These are phyloP conservation scores for Hybognathus amarus DNA, from an alignment of 2,797 vertebrate species.

Conservation along the genomic window DNA sequence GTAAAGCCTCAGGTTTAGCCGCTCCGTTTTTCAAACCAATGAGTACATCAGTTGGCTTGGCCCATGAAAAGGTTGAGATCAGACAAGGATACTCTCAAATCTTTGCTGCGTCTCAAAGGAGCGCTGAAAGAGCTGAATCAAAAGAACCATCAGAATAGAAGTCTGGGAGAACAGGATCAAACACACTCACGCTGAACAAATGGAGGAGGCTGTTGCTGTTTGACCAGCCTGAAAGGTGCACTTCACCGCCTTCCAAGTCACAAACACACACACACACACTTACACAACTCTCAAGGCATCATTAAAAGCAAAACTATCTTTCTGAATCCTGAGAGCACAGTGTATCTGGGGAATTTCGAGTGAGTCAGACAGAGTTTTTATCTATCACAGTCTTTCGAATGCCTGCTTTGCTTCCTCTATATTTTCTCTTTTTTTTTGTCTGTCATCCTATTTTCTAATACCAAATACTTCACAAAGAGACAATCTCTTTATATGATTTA, in stretches of 20 bases:
- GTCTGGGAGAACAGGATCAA: conserved; percentile 56
- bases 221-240: conserved; percentile 56
- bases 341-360: conserved; percentile 27
- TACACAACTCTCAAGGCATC: conserved; percentile 35
- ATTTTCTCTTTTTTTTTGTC: background rate
- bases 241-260: conserved; percentile 51
- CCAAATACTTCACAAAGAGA: background rate
- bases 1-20: conserved; percentile 31
- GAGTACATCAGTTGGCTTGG: conserved; percentile 20
- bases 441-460: background rate
- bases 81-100: conserved; percentile 47
- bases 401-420: background rate
- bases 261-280: conserved; percentile 33
- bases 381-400: conserved; percentile 22
- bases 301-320: conserved; percentile 36
- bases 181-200: conserved; percentile 42
- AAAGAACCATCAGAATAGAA: conserved; percentile 56
- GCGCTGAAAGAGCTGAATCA: conserved; percentile 44
- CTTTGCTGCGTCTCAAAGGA: conserved; percentile 46
- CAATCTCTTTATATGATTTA: too few relatives aligned
- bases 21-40: conserved; percentile 48
- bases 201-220: conserved; percentile 50
- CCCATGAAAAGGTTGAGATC: conserved; percentile 48
- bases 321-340: conserved; percentile 1
- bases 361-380: conserved; percentile 34